Evolutionary conservation across 2,113 vertebrate genomes (phyloP), one percentile per base, ranked within the genome.

Genomic region (Syngnathus floridae): DNA sequence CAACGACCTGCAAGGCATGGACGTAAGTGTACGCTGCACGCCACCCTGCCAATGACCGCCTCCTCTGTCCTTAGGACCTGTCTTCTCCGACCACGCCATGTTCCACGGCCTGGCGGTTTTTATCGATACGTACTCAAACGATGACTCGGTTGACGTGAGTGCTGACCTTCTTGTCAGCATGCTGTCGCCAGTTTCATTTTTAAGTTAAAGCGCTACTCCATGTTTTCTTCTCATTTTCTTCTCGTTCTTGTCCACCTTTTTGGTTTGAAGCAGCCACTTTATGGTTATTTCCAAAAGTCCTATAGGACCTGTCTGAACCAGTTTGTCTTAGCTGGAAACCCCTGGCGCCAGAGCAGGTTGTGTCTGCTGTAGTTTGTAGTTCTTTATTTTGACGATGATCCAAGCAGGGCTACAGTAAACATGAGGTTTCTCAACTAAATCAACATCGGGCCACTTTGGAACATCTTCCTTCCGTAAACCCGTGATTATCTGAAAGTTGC

Each of bases 101-200:
- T 99, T 98, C 82, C 94, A 96, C 0, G 96, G 97, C 26, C 88
- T 99, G 88, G 96, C 95, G 19, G 88, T 97, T 67, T 98, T 98
- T 89, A 87, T 99, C 87, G 95, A 99, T 85, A 97, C 97, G 0
- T 99, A 98, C 65, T 95, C 94, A 83, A 99, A 99, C 1, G 94
- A 97, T 72, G 96, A 98, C 67, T 90, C 92, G 0, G 92, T 93
- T 0, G 95, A 98, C 88, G 97, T 99, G 91, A 93, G 93, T 92
- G 73, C 63, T 59, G 26, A 38, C 58, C 66, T 71, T 48, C 13
- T 37, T 43, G 35, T 76, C 72, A 26, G 73, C 78, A 77, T 85
- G 71, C 10, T 36, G 64, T 66, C 41, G 49, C 36, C 16, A 0
- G 13, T 66, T 66, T 41, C 17, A 12, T 64, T 46, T 82, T 72